Conservation (phyloP, 2,113 vertebrate species). For the Butorides virescens region DNA sequence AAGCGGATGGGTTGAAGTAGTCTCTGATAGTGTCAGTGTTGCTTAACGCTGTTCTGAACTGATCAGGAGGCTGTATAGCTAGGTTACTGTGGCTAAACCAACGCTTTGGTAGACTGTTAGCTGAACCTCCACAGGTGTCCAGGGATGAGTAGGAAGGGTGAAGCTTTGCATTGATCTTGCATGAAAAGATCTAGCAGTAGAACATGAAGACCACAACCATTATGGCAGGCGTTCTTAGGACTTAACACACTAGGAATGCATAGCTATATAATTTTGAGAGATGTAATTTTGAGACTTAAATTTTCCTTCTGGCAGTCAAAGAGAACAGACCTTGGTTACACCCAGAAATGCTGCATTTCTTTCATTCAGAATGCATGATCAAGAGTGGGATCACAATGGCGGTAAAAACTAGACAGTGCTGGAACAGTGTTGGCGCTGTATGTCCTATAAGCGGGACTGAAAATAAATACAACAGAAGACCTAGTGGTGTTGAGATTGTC, state of each 20-base stretch:
- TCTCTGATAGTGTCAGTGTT: not conserved
- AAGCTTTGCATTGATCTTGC: not conserved
- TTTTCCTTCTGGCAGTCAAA: not conserved
- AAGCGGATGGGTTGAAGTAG: not conserved
- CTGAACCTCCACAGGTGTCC: not conserved
- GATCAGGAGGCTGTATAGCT: not conserved
- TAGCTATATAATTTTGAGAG: not conserved
- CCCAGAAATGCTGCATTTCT: not conserved
- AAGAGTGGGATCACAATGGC: not conserved
- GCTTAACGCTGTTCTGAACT: not conserved
- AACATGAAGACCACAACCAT: not conserved
- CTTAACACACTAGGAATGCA: fast-evolving
- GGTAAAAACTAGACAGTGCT: not conserved
- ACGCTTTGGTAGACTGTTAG: not conserved
- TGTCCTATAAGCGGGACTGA: not conserved
- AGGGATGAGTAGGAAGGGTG: not conserved
- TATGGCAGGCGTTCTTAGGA: not conserved
- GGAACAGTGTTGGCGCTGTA: not conserved
- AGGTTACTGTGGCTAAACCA: not conserved
- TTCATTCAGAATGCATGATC: not conserved
- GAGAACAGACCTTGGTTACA: not conserved
- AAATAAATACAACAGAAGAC: not conserved
- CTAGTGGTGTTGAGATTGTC: not conserved
- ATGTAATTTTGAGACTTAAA: not conserved
- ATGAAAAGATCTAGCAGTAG: not conserved